A percentile compares a stretch with the other conserved stretches of the same genome.
These are phyloP conservation scores for Linnaemya vulpina DNA, from an alignment of 2,888 invertebrate genomes.

Conservation along the genomic window DNA sequence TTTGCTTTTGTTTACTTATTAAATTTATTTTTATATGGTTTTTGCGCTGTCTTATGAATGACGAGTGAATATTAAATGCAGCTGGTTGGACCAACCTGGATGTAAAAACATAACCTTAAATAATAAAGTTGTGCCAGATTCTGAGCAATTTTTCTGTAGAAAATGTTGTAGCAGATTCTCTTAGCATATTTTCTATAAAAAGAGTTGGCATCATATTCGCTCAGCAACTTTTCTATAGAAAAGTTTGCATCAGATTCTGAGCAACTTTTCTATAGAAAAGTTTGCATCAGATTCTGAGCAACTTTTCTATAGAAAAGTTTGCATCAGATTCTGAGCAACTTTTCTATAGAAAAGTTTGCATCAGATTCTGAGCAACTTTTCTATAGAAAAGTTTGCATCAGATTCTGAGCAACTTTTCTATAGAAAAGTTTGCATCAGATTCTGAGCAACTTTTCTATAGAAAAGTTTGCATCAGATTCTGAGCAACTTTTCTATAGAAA, in stretches of 20 bases:
- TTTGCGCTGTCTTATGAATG: constrained; percentile 32
- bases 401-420: constrained; percentile 3
- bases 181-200: not conserved
- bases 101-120: not conserved
- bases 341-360: not conserved
- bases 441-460: not conserved
- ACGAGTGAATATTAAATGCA: not conserved
- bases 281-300: not conserved
- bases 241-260: not conserved
- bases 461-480: not conserved
- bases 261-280: not conserved
- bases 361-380: constrained; percentile 2
- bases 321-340: not conserved
- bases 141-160: not conserved
- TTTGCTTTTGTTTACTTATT: constrained; percentile 29
- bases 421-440: not conserved
- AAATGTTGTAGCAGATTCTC: not conserved
- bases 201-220: not conserved
- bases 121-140: not conserved
- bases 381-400: not conserved
- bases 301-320: not conserved
- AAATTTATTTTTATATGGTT: constrained; percentile 30
- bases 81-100: constrained; percentile 10
- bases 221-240: too few species aligned
- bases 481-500: not conserved